phyloP scores from a whole-genome alignment of 2,888 invertebrate species.

The Cotesia congregata region DNA sequence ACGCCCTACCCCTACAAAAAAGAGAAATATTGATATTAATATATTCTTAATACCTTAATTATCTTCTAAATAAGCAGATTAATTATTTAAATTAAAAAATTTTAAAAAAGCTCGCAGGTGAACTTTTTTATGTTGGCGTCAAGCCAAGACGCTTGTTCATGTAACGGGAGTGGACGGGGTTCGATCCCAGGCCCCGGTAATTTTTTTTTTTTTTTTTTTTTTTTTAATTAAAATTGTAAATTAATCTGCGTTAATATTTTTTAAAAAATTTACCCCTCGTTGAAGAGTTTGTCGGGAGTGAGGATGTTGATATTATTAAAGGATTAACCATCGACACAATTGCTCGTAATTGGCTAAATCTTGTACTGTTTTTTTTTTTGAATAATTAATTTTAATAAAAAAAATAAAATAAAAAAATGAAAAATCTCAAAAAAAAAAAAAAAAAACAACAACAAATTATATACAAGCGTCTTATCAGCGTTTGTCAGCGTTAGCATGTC shows the following conservation, averaged over 20 bases:
- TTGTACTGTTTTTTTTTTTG: neutral
- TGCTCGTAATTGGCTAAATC: neutral
- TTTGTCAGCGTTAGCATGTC: neutral
- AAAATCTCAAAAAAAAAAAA: neutral
- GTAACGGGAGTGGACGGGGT: no score
- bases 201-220: no score
- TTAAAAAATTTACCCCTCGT: no score
- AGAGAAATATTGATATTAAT: constrained; percentile 69
- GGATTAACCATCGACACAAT: neutral
- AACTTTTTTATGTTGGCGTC: no score
- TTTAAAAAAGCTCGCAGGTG: no score
- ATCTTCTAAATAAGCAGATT: neutral
- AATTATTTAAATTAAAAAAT: neutral
- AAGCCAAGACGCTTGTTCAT: no score
- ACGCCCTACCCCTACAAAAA: constrained; percentile 70
- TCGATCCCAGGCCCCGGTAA: no score
- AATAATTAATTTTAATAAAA: neutral
- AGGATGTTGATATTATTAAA: no score
- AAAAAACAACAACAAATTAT: neutral
- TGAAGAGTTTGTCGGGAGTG: no score
- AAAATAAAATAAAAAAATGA: neutral
- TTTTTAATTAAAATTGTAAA: no score
- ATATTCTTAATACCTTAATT: constrained; percentile 31
- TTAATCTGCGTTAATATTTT: no score
- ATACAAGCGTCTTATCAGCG: neutral